A percentile compares a stretch with the other conserved stretches of the same genome.
These are phyloP conservation scores for Samia ricini DNA, from an alignment of 1,140 invertebrate species.

Conservation along the genomic window DNA sequence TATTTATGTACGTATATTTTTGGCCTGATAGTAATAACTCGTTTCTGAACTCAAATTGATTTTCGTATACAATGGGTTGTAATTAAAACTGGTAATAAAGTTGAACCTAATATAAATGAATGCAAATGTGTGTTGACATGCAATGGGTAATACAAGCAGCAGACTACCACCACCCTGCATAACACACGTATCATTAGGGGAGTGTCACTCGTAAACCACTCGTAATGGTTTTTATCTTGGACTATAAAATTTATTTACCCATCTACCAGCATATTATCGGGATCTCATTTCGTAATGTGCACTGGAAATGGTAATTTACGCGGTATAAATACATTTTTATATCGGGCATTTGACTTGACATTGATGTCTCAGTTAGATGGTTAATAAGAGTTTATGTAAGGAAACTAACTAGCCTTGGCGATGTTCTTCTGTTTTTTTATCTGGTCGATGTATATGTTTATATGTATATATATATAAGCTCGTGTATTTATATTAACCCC, in stretches of 20 bases:
- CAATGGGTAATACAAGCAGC: no score
- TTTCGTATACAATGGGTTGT: no score
- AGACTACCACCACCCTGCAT: conserved; percentile 43
- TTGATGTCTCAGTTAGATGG: background rate
- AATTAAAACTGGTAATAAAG: no score
- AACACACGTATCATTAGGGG: conserved; percentile 60
- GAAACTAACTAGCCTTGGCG: background rate
- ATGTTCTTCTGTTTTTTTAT: background rate
- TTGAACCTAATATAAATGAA: no score
- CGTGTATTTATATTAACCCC: no score
- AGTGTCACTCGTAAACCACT: conserved; percentile 62
- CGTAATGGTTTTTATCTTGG: conserved; percentile 70
- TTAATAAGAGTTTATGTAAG: background rate
- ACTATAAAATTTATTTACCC: conserved; percentile 73
- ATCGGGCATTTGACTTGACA: conserved; percentile 8
- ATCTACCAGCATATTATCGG: conserved; percentile 51
- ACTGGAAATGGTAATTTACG: conserved; percentile 17
- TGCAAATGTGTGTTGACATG: no score
- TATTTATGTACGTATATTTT: background rate
- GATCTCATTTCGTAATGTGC: conserved; percentile 47
- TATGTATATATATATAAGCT: no score
- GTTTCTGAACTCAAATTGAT: no score
- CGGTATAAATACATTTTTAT: conserved; percentile 8
- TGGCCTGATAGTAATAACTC: no score
- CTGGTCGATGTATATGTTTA: no score